Evolutionary conservation across 2,888 invertebrate genomes (phyloP), one percentile per base, ranked within the genome.

Genomic region (Ariolimax columbianus): DNA sequence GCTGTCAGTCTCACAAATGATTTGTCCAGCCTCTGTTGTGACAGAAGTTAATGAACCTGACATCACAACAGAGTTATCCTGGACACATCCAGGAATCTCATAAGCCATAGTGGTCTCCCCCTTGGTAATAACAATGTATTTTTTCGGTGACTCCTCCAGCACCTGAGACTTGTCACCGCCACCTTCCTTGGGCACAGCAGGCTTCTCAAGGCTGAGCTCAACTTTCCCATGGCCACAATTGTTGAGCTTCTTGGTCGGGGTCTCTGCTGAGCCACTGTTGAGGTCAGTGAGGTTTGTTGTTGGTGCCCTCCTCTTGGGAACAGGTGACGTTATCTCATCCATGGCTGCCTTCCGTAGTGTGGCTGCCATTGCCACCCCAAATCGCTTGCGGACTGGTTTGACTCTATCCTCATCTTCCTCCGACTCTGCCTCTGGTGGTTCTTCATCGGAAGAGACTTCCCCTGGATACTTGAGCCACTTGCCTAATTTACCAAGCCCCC

Each of bases 401-500:
- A 47, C n/a, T 33, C 51, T 63, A 1, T 85, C 77, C 33, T 72
- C 79, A 47, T 55, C 55, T 6, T 77, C 77, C 9, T 77, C 82
- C 3, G 55, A 68, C n/a, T 63, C 77, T n/a, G 40, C 77, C 14
- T 33, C 55, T n/a, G 77, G 55, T 0, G 26, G 36, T 14, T 77
- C 72, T 47, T 85, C 85, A 47, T 85, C 85, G 7, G 77, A 77
- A 38, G 85, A 85, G 4, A 51, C 82, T 38, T 85, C 85, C 1
- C 85, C 85, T 55, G 85, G 85, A n/a, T 85, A 85, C 68, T 85
- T 85, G 14, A 85, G 77, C 85, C 85, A 85, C 38, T 85, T 85
- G 40, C 85, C 77, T 36, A 85, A 38, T 47, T 85, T 85, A 19
- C 82, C 82, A 0, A 85, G 38, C 23, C 81, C 81, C n/a, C 72